Conservation (phyloP, 2,797 vertebrate genomes). For the Ctenopoma kingsleyae region DNA sequence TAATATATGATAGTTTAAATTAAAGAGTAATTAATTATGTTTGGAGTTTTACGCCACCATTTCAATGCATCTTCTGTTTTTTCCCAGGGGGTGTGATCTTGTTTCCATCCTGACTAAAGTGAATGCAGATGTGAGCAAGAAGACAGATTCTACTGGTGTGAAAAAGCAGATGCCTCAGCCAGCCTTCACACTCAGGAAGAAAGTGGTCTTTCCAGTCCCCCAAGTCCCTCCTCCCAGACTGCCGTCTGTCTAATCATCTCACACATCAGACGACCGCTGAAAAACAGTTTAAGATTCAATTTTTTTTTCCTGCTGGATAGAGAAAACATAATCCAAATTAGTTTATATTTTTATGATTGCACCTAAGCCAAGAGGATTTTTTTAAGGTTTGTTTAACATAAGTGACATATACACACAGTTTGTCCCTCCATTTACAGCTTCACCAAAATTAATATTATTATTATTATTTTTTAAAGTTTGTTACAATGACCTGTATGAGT, state of each 20-base stretch:
- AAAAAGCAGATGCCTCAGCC: conserved; percentile 92
- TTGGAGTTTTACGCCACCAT: background rate
- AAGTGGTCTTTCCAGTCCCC: conserved; percentile 87
- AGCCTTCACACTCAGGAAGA: conserved; percentile 86
- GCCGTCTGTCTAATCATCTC: background rate
- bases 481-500: background rate
- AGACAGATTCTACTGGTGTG: accelerated
- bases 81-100: conserved; percentile 85
- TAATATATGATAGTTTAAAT: background rate
- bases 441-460: background rate
- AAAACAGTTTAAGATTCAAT: background rate
- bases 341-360: background rate
- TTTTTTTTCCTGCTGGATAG: background rate
- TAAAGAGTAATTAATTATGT: background rate
- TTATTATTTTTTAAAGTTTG: background rate
- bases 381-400: background rate
- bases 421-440: background rate
- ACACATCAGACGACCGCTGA: background rate
- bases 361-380: background rate
- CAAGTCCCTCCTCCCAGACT: conserved; percentile 10
- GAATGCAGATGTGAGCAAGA: conserved; percentile 88
- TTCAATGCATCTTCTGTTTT: conserved; percentile 12
- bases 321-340: background rate
- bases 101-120: conserved; percentile 91
- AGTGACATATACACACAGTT: background rate